Conservation (phyloP, 2,888 invertebrate genomes). For the Dendrolimus houi region DNA sequence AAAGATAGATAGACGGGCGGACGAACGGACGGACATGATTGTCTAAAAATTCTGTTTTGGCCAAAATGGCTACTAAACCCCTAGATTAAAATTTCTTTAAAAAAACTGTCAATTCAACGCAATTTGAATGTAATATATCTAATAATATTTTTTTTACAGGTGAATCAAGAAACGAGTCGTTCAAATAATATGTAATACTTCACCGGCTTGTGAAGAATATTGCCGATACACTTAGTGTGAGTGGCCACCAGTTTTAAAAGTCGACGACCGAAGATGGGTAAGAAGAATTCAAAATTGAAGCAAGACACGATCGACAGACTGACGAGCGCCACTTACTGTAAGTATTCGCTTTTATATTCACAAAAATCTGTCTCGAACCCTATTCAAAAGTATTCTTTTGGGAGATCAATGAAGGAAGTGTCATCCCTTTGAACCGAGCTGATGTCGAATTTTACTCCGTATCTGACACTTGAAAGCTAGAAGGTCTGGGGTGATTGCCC, state of each 20-base stretch:
- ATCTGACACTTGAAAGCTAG: background rate
- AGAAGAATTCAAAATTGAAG: constrained; percentile 97
- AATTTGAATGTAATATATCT: background rate
- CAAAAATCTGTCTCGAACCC: constrained; percentile 2
- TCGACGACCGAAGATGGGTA: constrained; percentile 84
- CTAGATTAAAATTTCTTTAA: too few relatives aligned
- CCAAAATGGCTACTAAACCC: too few relatives aligned
- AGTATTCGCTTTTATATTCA: constrained; percentile 54
- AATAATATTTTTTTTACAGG: constrained; percentile 36
- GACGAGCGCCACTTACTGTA: constrained; percentile 95
- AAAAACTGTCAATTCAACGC: too few relatives aligned
- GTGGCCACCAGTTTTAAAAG: constrained; percentile 17
- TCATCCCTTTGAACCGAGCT: background rate
- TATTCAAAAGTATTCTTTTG: constrained; percentile 3
- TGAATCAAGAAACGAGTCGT: constrained; percentile 24
- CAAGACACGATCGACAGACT: constrained; percentile 95
- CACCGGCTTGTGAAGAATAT: constrained; percentile 27
- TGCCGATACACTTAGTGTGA: constrained; percentile 25
- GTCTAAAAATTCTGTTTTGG: too few relatives aligned
- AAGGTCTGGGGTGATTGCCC: background rate
- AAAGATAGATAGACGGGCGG: too few relatives aligned
- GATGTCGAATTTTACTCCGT: background rate
- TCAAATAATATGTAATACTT: constrained; percentile 59
- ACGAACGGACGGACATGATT: too few relatives aligned
- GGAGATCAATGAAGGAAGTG: background rate